Base-by-base conservation (phyloP, 2,888 invertebrate genomes). In the Glaucopsyche alexis region DNA sequence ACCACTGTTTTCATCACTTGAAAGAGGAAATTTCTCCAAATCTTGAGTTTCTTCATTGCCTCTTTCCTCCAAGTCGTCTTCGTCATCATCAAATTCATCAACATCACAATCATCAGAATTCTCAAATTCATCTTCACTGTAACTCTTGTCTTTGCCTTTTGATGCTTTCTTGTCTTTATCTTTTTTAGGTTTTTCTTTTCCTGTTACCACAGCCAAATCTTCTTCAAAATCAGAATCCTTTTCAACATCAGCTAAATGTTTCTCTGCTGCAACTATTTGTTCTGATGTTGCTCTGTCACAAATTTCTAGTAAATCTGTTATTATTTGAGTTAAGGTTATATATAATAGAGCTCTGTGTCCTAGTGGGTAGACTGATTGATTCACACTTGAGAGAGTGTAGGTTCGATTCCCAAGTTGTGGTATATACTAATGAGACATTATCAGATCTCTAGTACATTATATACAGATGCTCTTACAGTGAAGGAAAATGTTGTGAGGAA, bases 291-390 rank as follows among this genome's bases (percentile, higher is more conserved):
- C 93, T 75, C 94, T 91, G 80, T 96, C 95, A 85, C 96, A 96
- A 74, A 96, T 94, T 88, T 97, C 96, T 80, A 97, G 89, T 80
- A 96, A 88, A 93, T 95, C 95, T 95, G 85, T n/a, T 73, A 50
- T 11, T 42, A n/a, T 45, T 45, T 14, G 29, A 47, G 38, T 72
- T 70, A 75, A 74, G 71, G 49, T 69, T 7, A 19, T 49, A 45
- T 19, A 7, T 19, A 45, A 45, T 8, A 42, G 29, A 29, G 29
- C 29, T 29, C 29, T 4, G 29, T 29, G 29, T 2, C 29, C 29
- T 29, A 29, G 2, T 29, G 29, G 29, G 29, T 29, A 29, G 29
- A 29, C 29, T 4, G 2, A 3, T 29, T 29, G 29, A 29, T 29
- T 29, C 29, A 29, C 29, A 29, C 29, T 29, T 29, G 29, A 29